These are phyloP conservation scores for Maylandia zebra DNA, from an alignment of 2,113 vertebrate genomes.

Conservation along the genomic window DNA sequence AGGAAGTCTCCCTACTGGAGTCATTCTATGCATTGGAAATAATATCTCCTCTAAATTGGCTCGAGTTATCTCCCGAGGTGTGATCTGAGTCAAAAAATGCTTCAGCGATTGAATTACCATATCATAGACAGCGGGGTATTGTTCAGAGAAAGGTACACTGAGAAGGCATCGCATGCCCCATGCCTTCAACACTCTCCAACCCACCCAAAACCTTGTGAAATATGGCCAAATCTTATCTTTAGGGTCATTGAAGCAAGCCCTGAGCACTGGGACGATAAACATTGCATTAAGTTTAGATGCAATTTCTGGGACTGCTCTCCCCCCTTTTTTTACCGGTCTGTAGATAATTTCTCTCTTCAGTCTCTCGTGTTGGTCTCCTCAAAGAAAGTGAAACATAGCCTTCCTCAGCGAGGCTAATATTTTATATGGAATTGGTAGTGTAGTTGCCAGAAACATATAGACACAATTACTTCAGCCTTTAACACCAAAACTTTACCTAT, in stretches of 20 bases:
- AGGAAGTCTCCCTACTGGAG: not conserved
- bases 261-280: not conserved
- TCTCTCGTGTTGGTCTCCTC: not conserved
- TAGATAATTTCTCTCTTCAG: not conserved
- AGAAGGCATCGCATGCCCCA: not conserved
- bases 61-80: not conserved
- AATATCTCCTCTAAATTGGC: not conserved
- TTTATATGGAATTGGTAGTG: not conserved
- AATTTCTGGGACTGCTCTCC: not conserved
- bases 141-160: not conserved
- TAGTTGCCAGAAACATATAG: not conserved
- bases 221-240: not conserved
- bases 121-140: not conserved
- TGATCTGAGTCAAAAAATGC: not conserved
- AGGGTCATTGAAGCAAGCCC: not conserved
- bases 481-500: not conserved
- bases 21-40: not conserved
- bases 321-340: not conserved
- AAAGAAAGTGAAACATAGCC: not conserved
- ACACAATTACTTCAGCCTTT: rapidly evolving
- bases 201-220: not conserved
- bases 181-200: not conserved
- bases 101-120: not conserved
- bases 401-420: not conserved
- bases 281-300: not conserved